A percentile compares a stretch with the other conserved stretches of the same genome.
Conservation (phyloP, 2,113 vertebrate species). For the Ailuropoda melanoleuca region DNA sequence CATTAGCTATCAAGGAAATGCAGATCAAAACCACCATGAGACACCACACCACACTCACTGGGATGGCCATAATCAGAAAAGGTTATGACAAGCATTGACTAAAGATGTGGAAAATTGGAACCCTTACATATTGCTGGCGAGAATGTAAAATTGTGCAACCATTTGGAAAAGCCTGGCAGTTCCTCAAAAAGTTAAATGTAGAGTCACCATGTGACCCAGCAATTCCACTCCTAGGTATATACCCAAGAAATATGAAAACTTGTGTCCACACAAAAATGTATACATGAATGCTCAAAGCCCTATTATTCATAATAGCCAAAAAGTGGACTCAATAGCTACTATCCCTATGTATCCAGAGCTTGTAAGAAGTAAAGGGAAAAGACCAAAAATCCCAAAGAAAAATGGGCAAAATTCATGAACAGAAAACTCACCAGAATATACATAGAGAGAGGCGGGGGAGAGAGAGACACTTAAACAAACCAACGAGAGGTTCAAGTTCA, state of each 20-base stretch:
- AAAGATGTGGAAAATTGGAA: neutral
- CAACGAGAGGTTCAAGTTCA: slow-evolving; percentile 4
- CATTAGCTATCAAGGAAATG: neutral
- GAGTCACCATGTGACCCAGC: neutral
- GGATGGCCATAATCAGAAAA: neutral
- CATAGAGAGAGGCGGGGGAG: neutral
- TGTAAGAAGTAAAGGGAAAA: neutral
- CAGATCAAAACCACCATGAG: neutral
- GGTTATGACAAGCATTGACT: neutral
- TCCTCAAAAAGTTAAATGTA: neutral
- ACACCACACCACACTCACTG: neutral
- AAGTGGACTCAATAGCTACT: neutral
- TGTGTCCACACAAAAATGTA: neutral
- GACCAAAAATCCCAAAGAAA: neutral
- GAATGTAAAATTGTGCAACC: neutral
- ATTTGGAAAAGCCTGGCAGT: neutral
- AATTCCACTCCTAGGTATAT: neutral
- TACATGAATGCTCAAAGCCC: neutral
- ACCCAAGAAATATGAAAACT: neutral
- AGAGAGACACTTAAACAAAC: neutral
- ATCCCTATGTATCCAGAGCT: neutral
- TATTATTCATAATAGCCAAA: neutral
- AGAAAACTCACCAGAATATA: neutral
- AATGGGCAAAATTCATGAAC: neutral
- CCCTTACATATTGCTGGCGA: neutral